phyloP scores from a whole-genome alignment of 2,888 invertebrate genomes.

The Leptura quadrifasciata region DNA sequence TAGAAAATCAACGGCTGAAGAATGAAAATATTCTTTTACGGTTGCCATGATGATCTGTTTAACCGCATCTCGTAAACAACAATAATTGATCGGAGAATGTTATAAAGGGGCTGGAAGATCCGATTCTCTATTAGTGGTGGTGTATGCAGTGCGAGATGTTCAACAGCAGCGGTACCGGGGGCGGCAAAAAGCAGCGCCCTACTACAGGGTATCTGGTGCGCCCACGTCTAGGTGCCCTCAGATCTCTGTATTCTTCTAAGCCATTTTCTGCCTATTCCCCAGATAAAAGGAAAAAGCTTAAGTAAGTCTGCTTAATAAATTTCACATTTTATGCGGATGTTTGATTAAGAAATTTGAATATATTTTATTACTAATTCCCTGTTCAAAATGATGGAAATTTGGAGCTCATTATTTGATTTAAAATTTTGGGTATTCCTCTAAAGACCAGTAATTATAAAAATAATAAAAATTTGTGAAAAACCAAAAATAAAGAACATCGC shows the following conservation, averaged over 20 bases:
- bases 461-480: no score
- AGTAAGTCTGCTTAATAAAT: constrained; percentile 62
- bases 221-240: constrained; percentile 68
- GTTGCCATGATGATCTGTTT: constrained; percentile 34
- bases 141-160: constrained; percentile 58
- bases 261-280: constrained; percentile 62
- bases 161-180: constrained; percentile 46
- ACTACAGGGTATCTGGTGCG: constrained; percentile 68
- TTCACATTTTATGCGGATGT: background rate
- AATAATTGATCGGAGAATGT: constrained; percentile 55
- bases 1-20: background rate
- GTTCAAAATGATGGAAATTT: no score
- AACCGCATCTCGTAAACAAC: constrained; percentile 50
- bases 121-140: constrained; percentile 43
- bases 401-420: no score
- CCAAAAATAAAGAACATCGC: no score
- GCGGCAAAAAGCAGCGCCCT: constrained; percentile 56
- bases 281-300: constrained; percentile 70
- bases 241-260: constrained; percentile 64
- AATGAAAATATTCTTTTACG: background rate
- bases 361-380: background rate
- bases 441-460: no score
- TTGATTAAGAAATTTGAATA: background rate
- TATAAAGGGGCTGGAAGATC: constrained; percentile 52
- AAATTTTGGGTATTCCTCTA: no score